Evolutionary conservation across 2,797 vertebrate species (phyloP), one percentile per base, ranked within the genome.

Genomic region (Malurus leucopterus): DNA sequence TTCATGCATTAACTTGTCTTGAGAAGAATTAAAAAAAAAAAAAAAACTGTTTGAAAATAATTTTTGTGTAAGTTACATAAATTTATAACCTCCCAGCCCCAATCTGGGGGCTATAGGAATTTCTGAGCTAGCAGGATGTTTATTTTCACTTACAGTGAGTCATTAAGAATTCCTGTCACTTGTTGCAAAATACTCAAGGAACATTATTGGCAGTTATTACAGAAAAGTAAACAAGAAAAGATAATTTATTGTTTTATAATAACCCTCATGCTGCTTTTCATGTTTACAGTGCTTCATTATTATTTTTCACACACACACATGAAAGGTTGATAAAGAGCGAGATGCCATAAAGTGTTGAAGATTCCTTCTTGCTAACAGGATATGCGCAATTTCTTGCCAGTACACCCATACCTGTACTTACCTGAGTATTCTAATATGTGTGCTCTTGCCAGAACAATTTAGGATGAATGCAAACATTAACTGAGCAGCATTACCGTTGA

Each of bases 61-160:
- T n/a, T 82, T 68, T 65, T 38, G 3, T 46, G 15, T 62, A 38
- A 18, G 0, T 3, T 67, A 19, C 9, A 67, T 24, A 55, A 43
- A 36, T 0, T 34, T 41, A 30, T 8, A 47, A 34, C 0, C 12
- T 5, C 2, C 3, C 11, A 17, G 23, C 2, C 8, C 6, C 9
- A 24, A 13, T 40, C 30, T 61, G 5, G n/a, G 6, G 0, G 3
- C 3, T 43, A 2, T 2, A 54, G 19, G 36, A 74, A 77, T 57
- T 74, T 61, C 34, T 81, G 40, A 71, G 20, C 15, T 50, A 68
- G 23, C 9, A 55, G 12, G 16, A 41, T 43, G 6, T 47, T 8
- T 58, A 23, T 34, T 69, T 58, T 21, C 1, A 8, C 20, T 47
- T 81, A 40, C 24, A 80, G 5, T 32, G 15, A 80, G 6, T 22